Conservation (phyloP, 1,140 invertebrate genomes). For the Gryllus bimaculatus region DNA sequence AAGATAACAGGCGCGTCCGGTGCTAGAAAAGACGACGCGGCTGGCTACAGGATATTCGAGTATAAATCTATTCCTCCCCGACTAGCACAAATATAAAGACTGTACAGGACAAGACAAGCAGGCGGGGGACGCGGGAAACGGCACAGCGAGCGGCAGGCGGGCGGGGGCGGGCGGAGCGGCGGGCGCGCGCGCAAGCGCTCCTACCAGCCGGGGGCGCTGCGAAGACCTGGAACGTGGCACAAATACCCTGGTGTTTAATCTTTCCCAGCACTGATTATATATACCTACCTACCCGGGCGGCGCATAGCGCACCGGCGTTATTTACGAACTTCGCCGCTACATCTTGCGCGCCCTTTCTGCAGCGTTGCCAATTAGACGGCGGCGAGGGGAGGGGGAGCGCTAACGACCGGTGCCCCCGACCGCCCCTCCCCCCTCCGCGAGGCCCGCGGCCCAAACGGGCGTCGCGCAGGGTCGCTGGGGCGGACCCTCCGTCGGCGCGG, state of each 20-base stretch:
- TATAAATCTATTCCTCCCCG: conserved; percentile 19
- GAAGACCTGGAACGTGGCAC: conserved; percentile 18
- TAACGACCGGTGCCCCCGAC: background rate
- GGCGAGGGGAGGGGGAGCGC: background rate
- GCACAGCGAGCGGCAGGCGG: too few relatives aligned
- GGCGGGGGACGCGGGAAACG: too few relatives aligned
- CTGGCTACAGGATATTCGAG: conserved; percentile 19
- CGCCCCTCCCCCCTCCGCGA: too few relatives aligned
- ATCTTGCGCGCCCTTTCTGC: background rate
- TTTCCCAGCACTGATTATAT: conserved; percentile 16
- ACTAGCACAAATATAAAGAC: conserved; percentile 19
- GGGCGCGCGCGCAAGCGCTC: too few relatives aligned
- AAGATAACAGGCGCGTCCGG: too few relatives aligned
- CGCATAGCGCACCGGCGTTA: background rate
- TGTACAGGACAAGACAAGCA: conserved; percentile 4
- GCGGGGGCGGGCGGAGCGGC: too few relatives aligned
- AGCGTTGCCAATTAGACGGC: background rate
- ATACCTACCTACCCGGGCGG: background rate
- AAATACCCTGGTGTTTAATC: conserved; percentile 21
- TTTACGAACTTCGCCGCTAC: conserved; percentile 3
- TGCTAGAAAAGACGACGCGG: too few relatives aligned
- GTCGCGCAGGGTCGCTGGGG: too few relatives aligned
- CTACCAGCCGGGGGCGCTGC: too few relatives aligned
- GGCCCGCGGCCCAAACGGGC: too few relatives aligned
- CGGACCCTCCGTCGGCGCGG: too few relatives aligned